Evolutionary conservation across 1,140 invertebrate genomes (phyloP).

Genomic region (Orussus abietinus): DNA sequence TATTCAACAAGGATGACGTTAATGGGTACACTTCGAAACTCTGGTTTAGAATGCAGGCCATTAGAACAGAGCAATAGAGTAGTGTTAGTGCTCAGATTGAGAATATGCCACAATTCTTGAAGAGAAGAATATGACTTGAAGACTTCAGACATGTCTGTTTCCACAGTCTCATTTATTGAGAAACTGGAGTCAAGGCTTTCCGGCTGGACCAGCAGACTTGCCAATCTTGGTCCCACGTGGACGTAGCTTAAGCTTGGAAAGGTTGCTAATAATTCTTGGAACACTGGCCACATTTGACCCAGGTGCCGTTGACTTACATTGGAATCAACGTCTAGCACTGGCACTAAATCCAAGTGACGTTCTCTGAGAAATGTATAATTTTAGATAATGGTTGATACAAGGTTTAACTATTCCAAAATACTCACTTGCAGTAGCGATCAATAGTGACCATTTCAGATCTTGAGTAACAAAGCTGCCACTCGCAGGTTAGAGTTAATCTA

Average conservation of each 20-base stretch:
- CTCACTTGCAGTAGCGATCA: slow-evolving; percentile 60
- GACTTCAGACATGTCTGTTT: slow-evolving; percentile 51
- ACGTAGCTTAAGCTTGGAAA: slow-evolving; percentile 57
- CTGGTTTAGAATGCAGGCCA: slow-evolving; percentile 48
- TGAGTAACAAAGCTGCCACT: slow-evolving; percentile 55
- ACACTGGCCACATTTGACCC: slow-evolving; percentile 56
- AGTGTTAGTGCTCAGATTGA: slow-evolving; percentile 55
- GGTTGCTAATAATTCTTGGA: slow-evolving; percentile 55
- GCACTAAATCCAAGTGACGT: slow-evolving; percentile 55
- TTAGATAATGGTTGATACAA: slow-evolving; percentile 18
- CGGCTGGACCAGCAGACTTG: slow-evolving; percentile 54
- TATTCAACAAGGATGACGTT: slow-evolving; percentile 64
- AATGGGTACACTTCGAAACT: slow-evolving; percentile 53
- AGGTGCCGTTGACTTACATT: slow-evolving; percentile 56
- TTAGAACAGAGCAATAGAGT: slow-evolving; percentile 61
- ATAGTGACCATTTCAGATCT: slow-evolving; percentile 61
- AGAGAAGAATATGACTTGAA: slow-evolving; percentile 50
- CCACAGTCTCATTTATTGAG: slow-evolving; percentile 49
- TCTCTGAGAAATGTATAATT: slow-evolving; percentile 29
- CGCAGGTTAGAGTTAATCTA: slow-evolving; percentile 50
- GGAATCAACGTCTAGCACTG: slow-evolving; percentile 61
- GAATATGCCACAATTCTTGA: slow-evolving; percentile 54
- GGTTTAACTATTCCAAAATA: too few relatives aligned
- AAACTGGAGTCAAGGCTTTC: slow-evolving; percentile 44
- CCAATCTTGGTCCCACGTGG: slow-evolving; percentile 61